phyloP scores from a whole-genome alignment of 2,797 vertebrate genomes.

The Anabas testudineus region DNA sequence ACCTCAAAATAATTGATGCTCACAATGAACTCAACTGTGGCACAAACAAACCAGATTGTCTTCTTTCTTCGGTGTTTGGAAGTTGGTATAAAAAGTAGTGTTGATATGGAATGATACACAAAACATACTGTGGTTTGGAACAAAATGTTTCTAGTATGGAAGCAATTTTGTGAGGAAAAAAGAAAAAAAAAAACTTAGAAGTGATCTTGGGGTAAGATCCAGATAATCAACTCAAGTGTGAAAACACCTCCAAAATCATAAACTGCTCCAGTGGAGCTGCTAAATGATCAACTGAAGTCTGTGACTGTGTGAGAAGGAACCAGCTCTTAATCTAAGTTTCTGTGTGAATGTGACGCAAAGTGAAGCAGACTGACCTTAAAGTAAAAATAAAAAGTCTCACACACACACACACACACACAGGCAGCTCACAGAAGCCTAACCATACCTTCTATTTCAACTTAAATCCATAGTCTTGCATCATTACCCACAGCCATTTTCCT shows the following conservation, averaged over 20 bases:
- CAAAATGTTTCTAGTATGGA: constrained; percentile 7
- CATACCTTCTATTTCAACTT: constrained; percentile 24
- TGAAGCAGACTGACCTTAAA: constrained; percentile 1
- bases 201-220: constrained; percentile 5
- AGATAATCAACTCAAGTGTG: constrained; percentile 26
- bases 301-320: background rate
- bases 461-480: constrained; percentile 1
- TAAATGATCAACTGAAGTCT: constrained; percentile 19
- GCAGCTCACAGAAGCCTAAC: constrained; percentile 15
- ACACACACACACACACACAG: constrained; percentile 4
- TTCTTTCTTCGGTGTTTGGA: constrained; percentile 4
- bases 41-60: constrained; percentile 3
- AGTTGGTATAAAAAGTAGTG: constrained; percentile 17
- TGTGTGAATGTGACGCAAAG: constrained; percentile 15
- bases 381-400: background rate
- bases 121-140: background rate
- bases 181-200: constrained; percentile 9
- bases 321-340: background rate
- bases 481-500: constrained; percentile 23
- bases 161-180: constrained; percentile 4
- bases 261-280: constrained; percentile 11
- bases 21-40: background rate
- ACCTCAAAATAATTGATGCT: constrained; percentile 1
- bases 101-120: constrained; percentile 12
- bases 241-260: constrained; percentile 40